phyloP scores from a whole-genome alignment of 2,888 invertebrate genomes.

The Agrochola litura region DNA sequence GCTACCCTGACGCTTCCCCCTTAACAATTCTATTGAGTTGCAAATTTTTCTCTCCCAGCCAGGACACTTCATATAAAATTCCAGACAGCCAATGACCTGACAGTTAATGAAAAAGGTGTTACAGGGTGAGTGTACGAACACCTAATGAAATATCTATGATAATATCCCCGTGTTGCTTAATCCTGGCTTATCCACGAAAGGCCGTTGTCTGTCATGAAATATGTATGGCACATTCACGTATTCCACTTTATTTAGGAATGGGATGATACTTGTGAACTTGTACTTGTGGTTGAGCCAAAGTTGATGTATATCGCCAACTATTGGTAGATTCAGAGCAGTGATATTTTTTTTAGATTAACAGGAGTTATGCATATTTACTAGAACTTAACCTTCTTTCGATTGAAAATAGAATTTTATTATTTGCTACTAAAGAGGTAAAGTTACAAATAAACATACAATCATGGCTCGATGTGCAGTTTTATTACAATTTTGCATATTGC shows the following conservation, averaged over 20 bases:
- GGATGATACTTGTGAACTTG: background rate
- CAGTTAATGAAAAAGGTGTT: conserved; percentile 37
- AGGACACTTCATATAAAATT: conserved; percentile 38
- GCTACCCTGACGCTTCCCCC: no score
- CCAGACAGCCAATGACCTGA: conserved; percentile 50
- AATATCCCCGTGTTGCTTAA: conserved; percentile 23
- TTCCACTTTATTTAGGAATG: background rate
- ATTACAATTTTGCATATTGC: conserved; percentile 32
- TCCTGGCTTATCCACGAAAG: conserved; percentile 1
- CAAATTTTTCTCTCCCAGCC: conserved; percentile 20
- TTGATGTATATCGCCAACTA: background rate
- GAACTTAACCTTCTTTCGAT: background rate
- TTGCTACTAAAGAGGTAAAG: conserved; percentile 15
- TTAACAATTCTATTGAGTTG: conserved; percentile 27
- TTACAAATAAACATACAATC: conserved; percentile 15
- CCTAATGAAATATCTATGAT: conserved; percentile 58
- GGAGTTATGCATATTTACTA: background rate
- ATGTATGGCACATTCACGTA: conserved; percentile 32
- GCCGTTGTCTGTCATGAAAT: conserved; percentile 34
- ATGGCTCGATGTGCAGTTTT: background rate
- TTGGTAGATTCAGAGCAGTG: background rate
- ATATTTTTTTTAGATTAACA: background rate
- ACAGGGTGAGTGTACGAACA: conserved; percentile 16
- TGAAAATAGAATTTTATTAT: background rate
- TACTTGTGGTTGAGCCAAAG: background rate